phyloP scores from a whole-genome alignment of 2,888 invertebrate species.

The Dasypolia templi region DNA sequence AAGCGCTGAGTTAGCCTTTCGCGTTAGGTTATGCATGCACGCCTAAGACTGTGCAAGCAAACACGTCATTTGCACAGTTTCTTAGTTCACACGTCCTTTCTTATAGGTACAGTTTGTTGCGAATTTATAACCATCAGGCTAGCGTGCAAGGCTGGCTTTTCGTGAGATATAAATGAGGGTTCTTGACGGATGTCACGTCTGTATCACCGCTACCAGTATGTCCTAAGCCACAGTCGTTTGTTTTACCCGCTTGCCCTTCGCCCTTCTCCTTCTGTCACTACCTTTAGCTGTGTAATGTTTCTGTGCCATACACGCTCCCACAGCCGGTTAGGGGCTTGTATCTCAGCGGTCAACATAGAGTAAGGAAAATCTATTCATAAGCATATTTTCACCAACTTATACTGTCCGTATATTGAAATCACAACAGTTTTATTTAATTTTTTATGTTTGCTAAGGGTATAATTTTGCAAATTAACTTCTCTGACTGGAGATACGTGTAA shows the following conservation, averaged over 20 bases:
- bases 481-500: too few species aligned
- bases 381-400: too few species aligned
- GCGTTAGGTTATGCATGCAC: background rate
- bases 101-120: background rate
- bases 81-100: background rate
- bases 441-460: too few species aligned
- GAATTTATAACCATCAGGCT: background rate
- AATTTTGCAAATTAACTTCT: too few species aligned
- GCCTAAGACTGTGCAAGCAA: background rate
- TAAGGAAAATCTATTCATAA: too few species aligned
- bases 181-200: background rate
- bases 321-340: background rate
- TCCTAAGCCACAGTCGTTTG: background rate
- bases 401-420: too few species aligned
- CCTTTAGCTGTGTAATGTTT: background rate
- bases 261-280: background rate
- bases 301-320: background rate
- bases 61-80: background rate
- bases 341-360: background rate
- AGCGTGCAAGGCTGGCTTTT: background rate
- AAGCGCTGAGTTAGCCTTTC: too few species aligned
- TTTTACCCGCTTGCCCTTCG: background rate
- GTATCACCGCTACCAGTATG: background rate
- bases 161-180: background rate
- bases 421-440: too few species aligned